Base-by-base conservation (phyloP, 2,113 vertebrate genomes). In the Diadophis punctatus region DNA sequence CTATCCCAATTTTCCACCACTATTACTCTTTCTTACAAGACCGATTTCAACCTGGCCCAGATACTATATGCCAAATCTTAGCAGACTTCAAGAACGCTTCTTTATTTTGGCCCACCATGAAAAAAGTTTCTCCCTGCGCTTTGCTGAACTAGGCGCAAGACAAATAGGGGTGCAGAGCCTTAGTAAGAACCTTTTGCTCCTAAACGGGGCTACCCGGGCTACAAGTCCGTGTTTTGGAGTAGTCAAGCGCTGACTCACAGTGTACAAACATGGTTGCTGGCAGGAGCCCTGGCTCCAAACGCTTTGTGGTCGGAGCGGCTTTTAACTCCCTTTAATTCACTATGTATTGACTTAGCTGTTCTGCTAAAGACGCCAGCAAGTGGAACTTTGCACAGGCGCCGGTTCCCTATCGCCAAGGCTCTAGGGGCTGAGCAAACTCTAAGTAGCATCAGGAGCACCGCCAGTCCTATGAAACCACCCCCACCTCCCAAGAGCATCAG, bases 371-470 rank as follows among this genome's bases (percentile, higher is more conserved):
- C 90, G n/a, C 86, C 88, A 58, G 94, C 92, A 90, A 1, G 90
- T 48, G 92, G 94, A 93, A 92, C 74, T 90, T 52, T 55, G 58
- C 91, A 60, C 25, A 84, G 94, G 86, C 93, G 94, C 92, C 85
- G 90, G n/a, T 84, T 90, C 88, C 89, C 46, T 94, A 93, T 51
- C 43, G 90, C 93, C 95, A 95, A 95, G 94, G 93, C 91, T 94
- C 7, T 90, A 92, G 91, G 91, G 90, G 93, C 51, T 86, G 92
- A 94, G 94, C 95, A 92, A 91, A 74, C 94, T 84, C 95, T 95
- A 93, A 60, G 23, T 92, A 92, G 93, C 95, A 86, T 58, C 84
- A 90, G 91, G 10, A 92, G 94, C 90, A 18, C 93, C 93, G n/a
- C 95, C 46, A 92, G 80, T 39, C 18, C 74, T 9, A 22, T 43